Evolutionary conservation across 1,140 invertebrate species (phyloP), one percentile per base, ranked within the genome.

Genomic region (Medauroidea extradentata): DNA sequence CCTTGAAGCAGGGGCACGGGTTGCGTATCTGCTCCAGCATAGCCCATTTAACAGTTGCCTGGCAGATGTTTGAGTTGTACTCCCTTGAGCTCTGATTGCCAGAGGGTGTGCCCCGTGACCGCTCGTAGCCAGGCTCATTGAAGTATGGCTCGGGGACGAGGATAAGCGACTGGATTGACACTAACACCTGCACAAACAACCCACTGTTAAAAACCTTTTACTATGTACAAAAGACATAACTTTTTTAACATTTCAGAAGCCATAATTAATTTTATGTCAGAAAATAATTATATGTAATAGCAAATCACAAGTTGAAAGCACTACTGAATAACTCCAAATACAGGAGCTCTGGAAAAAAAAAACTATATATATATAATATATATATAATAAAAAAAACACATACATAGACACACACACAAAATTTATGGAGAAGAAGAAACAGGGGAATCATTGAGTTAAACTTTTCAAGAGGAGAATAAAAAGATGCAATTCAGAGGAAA

Each of bases 91-190:
- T 93, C 71, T 89, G 88, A 65, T 85, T 91, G 61, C 93, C 95
- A 24, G 87, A 86, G 19, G 91, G 85, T 48, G 93, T 94, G 50
- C 93, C 93, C 39, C 93, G 81, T 56, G 90, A 91, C 61, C 94
- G 83, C 78, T 98, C 95, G 76, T 96, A 98, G 21, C 95, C 95
- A 21, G 96, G 96, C 75, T 98, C 96, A 78, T 99, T 99, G 77
- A 98, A 99, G 75, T 98, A 99, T 8, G 96, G 96, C 75, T 99
- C 94, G 38, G 90, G 87, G 14, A 97, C 94, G 61, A 98, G 79
- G 70, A 98, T 98, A 60, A 98, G 78, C 19, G 91, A 96, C 76
- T 98, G 95, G 69, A 98, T 98, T 34, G 94, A 96, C 13, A 98
- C 93, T 66, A 98, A 79, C 39, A 98, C 93, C 88, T 91, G 65